Conservation (phyloP, 2,888 invertebrate genomes). For the Aporophyla nigra region DNA sequence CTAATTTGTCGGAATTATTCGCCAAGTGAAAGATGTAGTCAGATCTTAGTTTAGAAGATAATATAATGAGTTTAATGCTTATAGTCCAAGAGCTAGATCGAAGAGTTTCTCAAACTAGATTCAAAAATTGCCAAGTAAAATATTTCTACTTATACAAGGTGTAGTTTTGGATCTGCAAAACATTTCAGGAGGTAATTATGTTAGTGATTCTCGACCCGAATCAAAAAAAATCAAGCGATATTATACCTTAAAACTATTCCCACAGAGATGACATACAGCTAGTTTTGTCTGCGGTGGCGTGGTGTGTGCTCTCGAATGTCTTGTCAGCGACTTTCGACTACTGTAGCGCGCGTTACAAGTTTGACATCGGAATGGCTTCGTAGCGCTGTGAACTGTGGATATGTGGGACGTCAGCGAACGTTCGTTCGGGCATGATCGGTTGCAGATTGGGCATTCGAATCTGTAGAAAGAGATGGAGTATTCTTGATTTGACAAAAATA, state of each 20-base stretch:
- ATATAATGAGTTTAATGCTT: no score
- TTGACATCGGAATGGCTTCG: conserved; percentile 70
- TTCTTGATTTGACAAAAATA: neutral
- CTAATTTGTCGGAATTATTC: no score
- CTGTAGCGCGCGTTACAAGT: conserved; percentile 72
- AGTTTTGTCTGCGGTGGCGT: conserved; percentile 28
- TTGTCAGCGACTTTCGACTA: conserved; percentile 71
- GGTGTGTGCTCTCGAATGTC: conserved; percentile 72
- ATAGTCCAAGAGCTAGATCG: no score
- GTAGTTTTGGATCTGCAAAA: no score
- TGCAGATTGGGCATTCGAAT: conserved; percentile 79
- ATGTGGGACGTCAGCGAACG: conserved; percentile 74
- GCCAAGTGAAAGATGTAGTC: no score
- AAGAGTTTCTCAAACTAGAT: no score
- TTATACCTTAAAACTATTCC: conserved; percentile 79
- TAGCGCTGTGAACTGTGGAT: conserved; percentile 69
- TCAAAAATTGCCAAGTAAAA: no score
- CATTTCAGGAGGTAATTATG: no score
- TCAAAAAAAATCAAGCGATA: neutral
- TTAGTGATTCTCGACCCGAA: no score
- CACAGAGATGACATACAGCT: conserved; percentile 82
- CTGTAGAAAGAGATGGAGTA: conserved; percentile 65
- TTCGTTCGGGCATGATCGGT: conserved; percentile 72
- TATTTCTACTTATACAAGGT: no score
- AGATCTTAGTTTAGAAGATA: no score